Base-by-base conservation (phyloP, 2,113 vertebrate species). In the Seriola aureovittata region DNA sequence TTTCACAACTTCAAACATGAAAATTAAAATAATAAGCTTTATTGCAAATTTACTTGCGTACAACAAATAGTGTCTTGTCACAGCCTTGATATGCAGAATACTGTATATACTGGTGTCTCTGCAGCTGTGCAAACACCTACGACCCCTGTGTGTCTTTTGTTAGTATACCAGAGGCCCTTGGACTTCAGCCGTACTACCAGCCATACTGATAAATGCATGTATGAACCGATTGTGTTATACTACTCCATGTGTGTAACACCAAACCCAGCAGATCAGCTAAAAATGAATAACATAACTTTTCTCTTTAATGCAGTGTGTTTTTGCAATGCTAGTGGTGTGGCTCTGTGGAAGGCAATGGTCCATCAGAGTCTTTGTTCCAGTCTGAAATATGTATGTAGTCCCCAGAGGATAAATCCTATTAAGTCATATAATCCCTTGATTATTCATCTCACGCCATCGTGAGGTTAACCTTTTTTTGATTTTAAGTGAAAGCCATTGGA, bases 1-100 rank as follows among this genome's bases (percentile, higher is more conserved):
- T 67, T 64, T 58, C 50, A 52, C 76, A 52, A 21, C n/a, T 82
- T 64, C 80, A 40, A 64, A 60, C 34, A 73, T 54, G 57, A 67
- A n/a, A 76, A 32, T 76, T 67, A 2, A 38, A 42, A 78, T n/a
- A 44, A 44, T 10, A 60, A 19, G 16, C 16, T 46, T 19, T n/a
- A 57, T 5, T 25, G 1, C 4, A 21, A 25, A 4, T n/a, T 13
- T 12, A 55, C 7, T 55, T 55, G 8, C 9, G 21, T 55, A 4
- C 19, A 34, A 38, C 12, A 38, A n/a, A 54, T n/a, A 57, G 8
- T 34, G 13, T 71, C 16, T 71, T 25, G 34, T 42, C 23, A 71
- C 52, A 71, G 21, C 14, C 1, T 7, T 57, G 4, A 58, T 19
- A 12, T 29, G 46, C 16, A 42, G 40, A 11, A 8, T 8, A 38